These are phyloP conservation scores for Labroides dimidiatus DNA, from an alignment of 2,797 vertebrate species.

Conservation along the genomic window DNA sequence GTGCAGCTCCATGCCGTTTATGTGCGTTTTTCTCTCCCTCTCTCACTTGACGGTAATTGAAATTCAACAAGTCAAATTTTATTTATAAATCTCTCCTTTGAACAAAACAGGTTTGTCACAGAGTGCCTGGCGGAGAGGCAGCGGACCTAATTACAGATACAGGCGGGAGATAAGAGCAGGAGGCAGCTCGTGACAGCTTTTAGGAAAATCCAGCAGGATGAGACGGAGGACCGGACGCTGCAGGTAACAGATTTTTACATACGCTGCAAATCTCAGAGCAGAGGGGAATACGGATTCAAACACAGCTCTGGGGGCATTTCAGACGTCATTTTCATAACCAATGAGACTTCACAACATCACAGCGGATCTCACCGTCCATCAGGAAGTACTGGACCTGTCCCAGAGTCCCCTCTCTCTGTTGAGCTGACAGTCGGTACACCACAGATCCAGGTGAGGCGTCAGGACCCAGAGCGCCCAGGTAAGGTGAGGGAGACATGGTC, in stretches of 20 bases:
- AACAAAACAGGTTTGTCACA: slow-evolving; percentile 71
- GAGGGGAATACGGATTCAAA: too few relatives aligned
- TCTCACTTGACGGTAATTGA: slow-evolving; percentile 69
- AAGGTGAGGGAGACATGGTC: slow-evolving; percentile 90
- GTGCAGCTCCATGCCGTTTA: slow-evolving; percentile 47
- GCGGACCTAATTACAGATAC: slow-evolving; percentile 57
- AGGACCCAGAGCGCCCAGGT: slow-evolving; percentile 84
- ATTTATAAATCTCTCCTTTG: slow-evolving; percentile 68
- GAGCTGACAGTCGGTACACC: slow-evolving; percentile 83
- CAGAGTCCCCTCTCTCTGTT: slow-evolving; percentile 64
- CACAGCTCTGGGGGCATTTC: too few relatives aligned
- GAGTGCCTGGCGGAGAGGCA: slow-evolving; percentile 42
- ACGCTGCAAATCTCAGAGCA: too few relatives aligned
- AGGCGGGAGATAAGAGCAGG: slow-evolving; percentile 39
- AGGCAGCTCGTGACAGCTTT: slow-evolving; percentile 17
- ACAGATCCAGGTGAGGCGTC: slow-evolving; percentile 81
- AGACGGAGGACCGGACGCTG: slow-evolving; percentile 5
- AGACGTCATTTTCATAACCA: too few relatives aligned
- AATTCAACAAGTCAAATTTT: slow-evolving; percentile 77
- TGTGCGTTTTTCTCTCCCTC: slow-evolving; percentile 49
- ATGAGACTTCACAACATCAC: slow-evolving; percentile 3
- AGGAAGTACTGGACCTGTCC: slow-evolving; percentile 83
- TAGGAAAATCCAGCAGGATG: not conserved
- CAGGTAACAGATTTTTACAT: not conserved
- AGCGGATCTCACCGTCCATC: slow-evolving; percentile 80